phyloP scores from a whole-genome alignment of 2,797 vertebrate genomes.

The Pristis pectinata region DNA sequence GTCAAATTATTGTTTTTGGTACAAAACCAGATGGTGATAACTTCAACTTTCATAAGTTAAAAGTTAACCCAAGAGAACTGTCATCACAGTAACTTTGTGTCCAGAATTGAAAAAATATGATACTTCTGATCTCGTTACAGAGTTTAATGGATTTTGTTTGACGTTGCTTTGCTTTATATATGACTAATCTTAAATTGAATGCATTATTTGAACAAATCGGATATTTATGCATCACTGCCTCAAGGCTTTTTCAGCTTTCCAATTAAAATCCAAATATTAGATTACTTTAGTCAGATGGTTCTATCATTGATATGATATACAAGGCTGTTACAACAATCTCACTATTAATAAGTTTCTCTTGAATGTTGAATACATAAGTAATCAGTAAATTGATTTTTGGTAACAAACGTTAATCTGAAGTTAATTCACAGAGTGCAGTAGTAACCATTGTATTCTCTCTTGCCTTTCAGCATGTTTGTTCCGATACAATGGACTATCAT shows the following conservation, averaged over 20 bases:
- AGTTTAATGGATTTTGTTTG: neutral
- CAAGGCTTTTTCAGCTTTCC: neutral
- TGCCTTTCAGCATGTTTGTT: conserved; percentile 80
- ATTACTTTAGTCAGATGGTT: neutral
- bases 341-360: neutral
- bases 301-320: neutral
- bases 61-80: neutral
- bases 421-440: neutral
- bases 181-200: neutral
- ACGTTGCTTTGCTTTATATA: neutral
- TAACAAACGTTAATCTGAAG: neutral
- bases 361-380: neutral
- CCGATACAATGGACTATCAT: conserved; percentile 94
- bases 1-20: neutral
- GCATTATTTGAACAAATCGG: neutral
- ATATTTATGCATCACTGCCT: neutral
- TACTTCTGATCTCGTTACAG: neutral
- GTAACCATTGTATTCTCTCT: conserved; percentile 40
- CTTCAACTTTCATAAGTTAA: neutral
- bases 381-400: neutral
- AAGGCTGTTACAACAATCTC: neutral
- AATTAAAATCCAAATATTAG: neutral
- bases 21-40: neutral
- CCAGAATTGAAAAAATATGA: neutral
- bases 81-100: neutral